Evolutionary conservation across 2,797 vertebrate genomes (phyloP).

Genomic region (Epinephelus awoara): DNA sequence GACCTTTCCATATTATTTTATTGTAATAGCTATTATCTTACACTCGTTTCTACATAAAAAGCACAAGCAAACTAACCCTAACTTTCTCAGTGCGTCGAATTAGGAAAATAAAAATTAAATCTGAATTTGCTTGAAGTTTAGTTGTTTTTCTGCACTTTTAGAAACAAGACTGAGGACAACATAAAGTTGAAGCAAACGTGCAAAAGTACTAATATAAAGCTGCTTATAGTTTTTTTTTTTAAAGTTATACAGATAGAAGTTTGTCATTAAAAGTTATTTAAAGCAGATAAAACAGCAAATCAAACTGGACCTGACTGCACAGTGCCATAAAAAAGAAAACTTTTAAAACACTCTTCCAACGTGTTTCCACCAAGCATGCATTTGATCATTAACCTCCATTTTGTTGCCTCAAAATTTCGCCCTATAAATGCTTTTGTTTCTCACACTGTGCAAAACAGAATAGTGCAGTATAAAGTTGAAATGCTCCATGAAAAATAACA

Average conservation of each 20-base stretch:
- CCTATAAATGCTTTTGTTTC: not conserved
- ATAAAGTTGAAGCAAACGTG: not conserved
- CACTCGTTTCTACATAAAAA: not conserved
- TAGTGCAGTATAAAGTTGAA: not conserved
- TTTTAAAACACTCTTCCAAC: not conserved
- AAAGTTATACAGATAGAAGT: not conserved
- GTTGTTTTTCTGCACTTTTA: not conserved
- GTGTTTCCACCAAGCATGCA: not conserved
- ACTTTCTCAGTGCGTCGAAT: not conserved
- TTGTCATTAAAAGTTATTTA: not conserved
- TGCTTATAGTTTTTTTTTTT: not conserved
- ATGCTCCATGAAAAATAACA: not conserved
- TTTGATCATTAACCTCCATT: too few species aligned
- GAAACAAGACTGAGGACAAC: not conserved
- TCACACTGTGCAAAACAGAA: not conserved
- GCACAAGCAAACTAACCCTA: not conserved
- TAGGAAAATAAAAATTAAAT: not conserved
- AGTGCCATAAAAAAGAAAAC: not conserved
- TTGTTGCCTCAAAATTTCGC: accelerated
- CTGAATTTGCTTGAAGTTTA: not conserved
- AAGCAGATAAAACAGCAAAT: not conserved
- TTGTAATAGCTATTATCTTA: not conserved
- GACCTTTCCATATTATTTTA: not conserved
- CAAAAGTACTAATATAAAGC: not conserved
- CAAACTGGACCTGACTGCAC: not conserved